Percentiles rank a stretch among this genome's conserved stretches.
Conservation (phyloP, 2,113 vertebrate species). For the Syrrhaptes paradoxus region DNA sequence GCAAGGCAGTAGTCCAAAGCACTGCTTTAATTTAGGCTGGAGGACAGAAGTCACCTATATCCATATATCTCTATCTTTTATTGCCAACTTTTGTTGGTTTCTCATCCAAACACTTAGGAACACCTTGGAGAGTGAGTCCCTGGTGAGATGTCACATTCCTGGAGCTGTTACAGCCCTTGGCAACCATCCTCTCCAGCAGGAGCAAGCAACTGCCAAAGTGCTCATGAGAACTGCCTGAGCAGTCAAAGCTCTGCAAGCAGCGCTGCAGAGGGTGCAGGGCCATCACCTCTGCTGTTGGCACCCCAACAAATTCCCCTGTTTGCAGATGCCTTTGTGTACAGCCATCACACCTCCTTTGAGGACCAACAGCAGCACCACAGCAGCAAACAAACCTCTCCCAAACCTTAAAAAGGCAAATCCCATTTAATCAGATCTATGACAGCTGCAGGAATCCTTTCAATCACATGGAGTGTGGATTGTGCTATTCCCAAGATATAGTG, state of each 20-base stretch:
- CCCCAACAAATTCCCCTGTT: neutral
- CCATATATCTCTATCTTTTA: neutral
- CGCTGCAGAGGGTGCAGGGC: neutral
- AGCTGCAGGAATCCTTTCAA: neutral
- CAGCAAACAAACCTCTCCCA: neutral
- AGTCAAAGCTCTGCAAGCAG: neutral
- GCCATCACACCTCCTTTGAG: neutral
- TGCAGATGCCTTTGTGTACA: neutral
- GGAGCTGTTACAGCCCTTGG: neutral
- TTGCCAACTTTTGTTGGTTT: neutral
- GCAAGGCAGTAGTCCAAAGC: neutral
- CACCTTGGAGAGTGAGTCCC: rapidly evolving
- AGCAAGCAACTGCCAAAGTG: neutral
- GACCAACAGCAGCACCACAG: neutral
- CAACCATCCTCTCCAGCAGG: neutral
- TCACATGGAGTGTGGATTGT: neutral
- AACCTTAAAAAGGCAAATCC: neutral
- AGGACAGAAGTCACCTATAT: neutral
- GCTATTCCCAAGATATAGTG: neutral
- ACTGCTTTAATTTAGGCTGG: neutral
- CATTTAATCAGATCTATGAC: neutral
- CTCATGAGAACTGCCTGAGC: neutral
- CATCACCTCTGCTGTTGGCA: neutral
- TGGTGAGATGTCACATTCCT: neutral
- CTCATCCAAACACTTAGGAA: neutral